Evolutionary conservation across 1,140 invertebrate species (phyloP), one percentile per base, ranked within the genome.

Genomic region (Hylaeus anthracinus): DNA sequence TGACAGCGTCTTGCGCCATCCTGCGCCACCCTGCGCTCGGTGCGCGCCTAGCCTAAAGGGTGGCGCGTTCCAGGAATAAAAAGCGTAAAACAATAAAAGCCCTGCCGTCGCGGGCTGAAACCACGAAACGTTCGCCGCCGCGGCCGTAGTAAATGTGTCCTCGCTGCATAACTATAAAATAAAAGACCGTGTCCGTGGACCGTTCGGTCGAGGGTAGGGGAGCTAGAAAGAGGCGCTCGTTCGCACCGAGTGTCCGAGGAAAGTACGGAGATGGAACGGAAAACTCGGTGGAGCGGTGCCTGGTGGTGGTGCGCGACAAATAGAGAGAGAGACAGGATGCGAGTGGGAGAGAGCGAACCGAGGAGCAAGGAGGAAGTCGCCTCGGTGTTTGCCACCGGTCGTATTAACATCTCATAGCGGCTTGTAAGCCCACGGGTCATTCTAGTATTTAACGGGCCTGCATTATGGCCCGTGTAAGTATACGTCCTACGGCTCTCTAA

Each of bases 131-230:
- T 80, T 80, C 83, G 65, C 51, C 66, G 79, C 45, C 66, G 79
- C 45, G 70, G 75, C 87, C 77, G 82, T 88, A 90, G 85, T 90
- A 91, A 91, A 91, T 91, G 88, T 90, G 89, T 91, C 90, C 85
- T 89, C 89, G 86, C 84, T 90, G 89, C 89, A 90, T 91, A 91
- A 90, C 90, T 90, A 89, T 91, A 90, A 91, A 91, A 90, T 86
- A 89, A 88, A 90, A 83, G 83, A 89, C 81, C 89, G 83, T 86
- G 81, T 84, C 77, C 69, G 41, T 56, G 75, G 71, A 45, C 48
- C 12, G 70, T n/a, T 15, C 39, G 55, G 51, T 43, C 12, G 64
- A n/a, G 41, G 39, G 43, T 10, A 43, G 45, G 55, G 61, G 58
- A 63, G 15, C 56, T 51, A 76, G 69, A 48, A 43, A 53, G 73